Base-by-base conservation (phyloP, 2,797 vertebrate species). In the Semotilus atromaculatus region DNA sequence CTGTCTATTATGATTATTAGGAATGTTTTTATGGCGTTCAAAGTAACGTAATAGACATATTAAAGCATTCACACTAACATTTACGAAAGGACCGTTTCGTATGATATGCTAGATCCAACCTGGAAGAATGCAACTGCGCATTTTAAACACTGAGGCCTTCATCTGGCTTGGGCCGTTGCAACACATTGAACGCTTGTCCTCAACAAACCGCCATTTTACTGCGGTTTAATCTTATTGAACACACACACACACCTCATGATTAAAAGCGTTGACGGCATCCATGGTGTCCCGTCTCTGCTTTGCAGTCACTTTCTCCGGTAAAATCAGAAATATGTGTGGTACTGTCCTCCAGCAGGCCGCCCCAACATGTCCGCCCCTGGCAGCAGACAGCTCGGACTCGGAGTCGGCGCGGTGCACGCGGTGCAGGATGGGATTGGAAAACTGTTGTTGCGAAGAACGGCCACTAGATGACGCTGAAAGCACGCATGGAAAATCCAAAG, bases 261-360 rank as follows among this genome's bases (percentile, higher is more conserved):
- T 96, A 83, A 96, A 96, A 86, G 95, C 95, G 91, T 96, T 96
- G 77, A 96, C 95, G 43, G 95, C 95, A n/a, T 96, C 95, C 95
- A 96, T 96, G 91, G 83, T 93, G 90, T 90, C 92, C 89, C 88
- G 53, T 58, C 82, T 85, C 89, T 77, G 81, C 58, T 60, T 48
- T 16, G 86, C 51, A 21, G 86, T 84, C 38, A 58, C 71, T 89
- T 89, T 82, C 38, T 60, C 83, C 72, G 86, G 86, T 90, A 88
- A 89, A 88, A 89, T 84, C 88, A 86, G 68, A 87, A 85, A 91
- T 55, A 83, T 83, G 66, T 88, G 85, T 80, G 78, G 82, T 90
- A 91, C 93, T 94, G 92, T 90, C 89, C 89, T 81, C 78, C 91
- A 88, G 89, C 92, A 90, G 93, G 88, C 93, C 90, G 90, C 92